Evolutionary conservation across 2,113 vertebrate species (phyloP), one percentile per base, ranked within the genome.

Genomic region (Brachionichthys hirsutus): DNA sequence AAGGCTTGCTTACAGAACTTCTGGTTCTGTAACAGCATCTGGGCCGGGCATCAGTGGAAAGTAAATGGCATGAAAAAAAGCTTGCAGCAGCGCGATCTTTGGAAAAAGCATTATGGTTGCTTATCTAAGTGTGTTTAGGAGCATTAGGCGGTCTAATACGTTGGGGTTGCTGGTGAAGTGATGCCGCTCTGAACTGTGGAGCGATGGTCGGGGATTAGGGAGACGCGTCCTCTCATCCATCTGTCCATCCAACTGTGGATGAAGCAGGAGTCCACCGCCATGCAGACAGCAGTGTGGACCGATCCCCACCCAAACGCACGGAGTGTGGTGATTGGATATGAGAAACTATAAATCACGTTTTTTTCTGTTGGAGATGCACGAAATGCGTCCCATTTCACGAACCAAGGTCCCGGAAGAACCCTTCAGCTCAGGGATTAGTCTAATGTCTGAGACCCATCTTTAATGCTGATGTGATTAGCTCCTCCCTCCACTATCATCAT

Each of bases 151-250:
- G 67, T 77, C 51, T 87, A 72, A 80, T 84, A 79, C 56, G 35
- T 14, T 3, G 18, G 60, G 72, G 70, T 83, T 56, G 22, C 51
- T 60, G 48, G 43, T 65, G 60, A 69, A 77, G 66, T 65, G 62
- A 78, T 67, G 66, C 60, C 77, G 54, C 64, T 85, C 62, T 2
- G 44, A 40, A 6, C 44, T 71, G 50, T 42, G 71, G 63, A 70
- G 45, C 58, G 49, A 74, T 66, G 58, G 17, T 0, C 12, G 57
- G 60, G 83, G 87, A 91, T 91, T 89, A 89, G 46, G 57, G 60
- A 77, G 78, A 80, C 77, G 66, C 50, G 88, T 75, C 59, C 67
- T 65, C 70, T 75, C 38, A 56, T 84, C 79, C 81, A 88, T 89
- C 81, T 90, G 83, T 81, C 68, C 70, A 51, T 74, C 65, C 20